Base-by-base conservation (phyloP, 2,888 invertebrate species). In the Hydropsyche betteni region DNA sequence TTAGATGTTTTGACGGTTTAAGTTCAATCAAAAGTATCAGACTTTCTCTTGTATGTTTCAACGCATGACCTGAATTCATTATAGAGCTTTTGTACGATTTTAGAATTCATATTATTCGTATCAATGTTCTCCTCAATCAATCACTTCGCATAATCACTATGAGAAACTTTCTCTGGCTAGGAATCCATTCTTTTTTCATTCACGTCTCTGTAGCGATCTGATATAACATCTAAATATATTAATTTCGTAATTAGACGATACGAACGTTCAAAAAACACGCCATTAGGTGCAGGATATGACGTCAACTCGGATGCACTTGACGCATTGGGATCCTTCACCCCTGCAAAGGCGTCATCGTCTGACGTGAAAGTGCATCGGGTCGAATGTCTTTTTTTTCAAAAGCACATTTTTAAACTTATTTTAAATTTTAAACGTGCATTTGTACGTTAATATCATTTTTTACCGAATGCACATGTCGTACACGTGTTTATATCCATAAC, bases 311-410 rank as follows among this genome's bases (percentile, higher is more conserved):
- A 36, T 64, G 64, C 64, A 64, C 64, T 64, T 64, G 64, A 64
- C 64, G 64, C 64, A 36, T 64, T 36, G 34, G 64, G 64, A 64
- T 64, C 24, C 36, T 24, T 34, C 64, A 34, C 34, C 44, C 44
- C 44, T 44, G 6, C 44, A 44, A 44, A 44, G 44, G 44, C 44
- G 44, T 44, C 44, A 44, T 44, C 44, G 44, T 44, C 10, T 64
- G 64, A 64, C 64, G 64, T 64, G 64, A 34, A 64, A 64, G 64
- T 64, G 64, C 64, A 64, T 64, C 36, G 34, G 10, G 34, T 64
- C 34, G n/a, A n/a, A 34, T 12, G 36, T 36, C 16, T 8, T 14
- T 58, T 55, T 55, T 24, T 58, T 58, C 24, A 16, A 3, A 58
- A 8, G 64, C 36, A 64, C 34, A 34, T 64, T 64, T 64, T 64